phyloP scores from a whole-genome alignment of 2,113 vertebrate genomes.

The Bothrops jararaca region DNA sequence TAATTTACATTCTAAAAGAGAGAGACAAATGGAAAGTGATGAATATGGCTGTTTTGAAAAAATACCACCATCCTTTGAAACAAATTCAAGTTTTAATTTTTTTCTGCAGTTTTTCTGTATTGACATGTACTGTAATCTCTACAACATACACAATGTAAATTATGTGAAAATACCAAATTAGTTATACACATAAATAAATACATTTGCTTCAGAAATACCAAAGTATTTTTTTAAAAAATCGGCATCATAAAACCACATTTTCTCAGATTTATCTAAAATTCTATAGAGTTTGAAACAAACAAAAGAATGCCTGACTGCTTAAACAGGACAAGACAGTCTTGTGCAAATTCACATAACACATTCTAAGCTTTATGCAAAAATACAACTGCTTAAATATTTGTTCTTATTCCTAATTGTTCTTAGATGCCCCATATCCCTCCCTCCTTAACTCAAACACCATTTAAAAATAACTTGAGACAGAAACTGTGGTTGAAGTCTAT shows the following conservation, averaged over 20 bases:
- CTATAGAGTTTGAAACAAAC: conserved; percentile 67
- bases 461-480: conserved; percentile 31
- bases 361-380: conserved; percentile 67
- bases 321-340: conserved; percentile 67
- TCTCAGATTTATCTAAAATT: conserved; percentile 77
- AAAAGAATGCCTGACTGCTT: conserved; percentile 68
- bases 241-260: conserved; percentile 79
- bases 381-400: conserved; percentile 62
- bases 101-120: conserved; percentile 65
- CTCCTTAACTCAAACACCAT: conserved; percentile 15
- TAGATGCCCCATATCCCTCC: background rate
- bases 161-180: conserved; percentile 75
- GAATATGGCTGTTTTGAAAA: no score
- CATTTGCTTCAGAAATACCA: conserved; percentile 69
- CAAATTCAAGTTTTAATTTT: conserved; percentile 72
- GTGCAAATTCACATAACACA: conserved; percentile 74
- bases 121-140: conserved; percentile 77
- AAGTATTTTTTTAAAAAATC: conserved; percentile 72
- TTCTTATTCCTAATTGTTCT: conserved; percentile 46
- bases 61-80: conserved; percentile 53
- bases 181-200: conserved; percentile 73
- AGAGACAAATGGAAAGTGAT: background rate
- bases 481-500: conserved; percentile 18
- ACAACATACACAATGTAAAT: conserved; percentile 72
- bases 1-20: background rate